A percentile compares a stretch with the other conserved stretches of the same genome.
Conservation (phyloP, 2,113 vertebrate genomes). For the Ahaetulla prasina region DNA sequence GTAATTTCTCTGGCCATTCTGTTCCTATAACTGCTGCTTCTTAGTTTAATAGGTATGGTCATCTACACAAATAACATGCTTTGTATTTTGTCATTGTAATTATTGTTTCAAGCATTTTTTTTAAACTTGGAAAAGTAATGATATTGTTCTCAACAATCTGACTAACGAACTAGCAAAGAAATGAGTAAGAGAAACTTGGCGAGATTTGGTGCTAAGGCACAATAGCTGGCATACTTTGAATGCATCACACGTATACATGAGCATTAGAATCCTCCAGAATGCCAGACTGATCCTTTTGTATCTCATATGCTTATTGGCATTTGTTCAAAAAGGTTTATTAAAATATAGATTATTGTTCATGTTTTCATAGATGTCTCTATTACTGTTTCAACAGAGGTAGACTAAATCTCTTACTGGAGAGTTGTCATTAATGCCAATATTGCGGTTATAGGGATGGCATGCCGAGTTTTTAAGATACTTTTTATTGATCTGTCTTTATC, state of each 20-base stretch:
- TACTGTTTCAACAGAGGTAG: slow-evolving; percentile 50
- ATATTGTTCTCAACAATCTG: background rate
- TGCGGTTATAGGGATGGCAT: slow-evolving; percentile 39
- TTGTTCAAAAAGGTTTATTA: slow-evolving; percentile 54
- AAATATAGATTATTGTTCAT: slow-evolving; percentile 53
- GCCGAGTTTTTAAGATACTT: slow-evolving; percentile 62
- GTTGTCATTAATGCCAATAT: slow-evolving; percentile 43
- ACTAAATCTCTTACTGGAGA: slow-evolving; percentile 49
- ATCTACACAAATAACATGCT: background rate
- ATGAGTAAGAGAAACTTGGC: background rate
- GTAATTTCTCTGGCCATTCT: background rate
- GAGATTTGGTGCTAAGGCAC: background rate
- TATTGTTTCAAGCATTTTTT: background rate
- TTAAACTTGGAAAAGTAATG: background rate
- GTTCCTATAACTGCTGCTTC: background rate
- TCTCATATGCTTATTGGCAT: slow-evolving; percentile 43
- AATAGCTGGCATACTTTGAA: background rate
- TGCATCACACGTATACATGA: slow-evolving; percentile 26
- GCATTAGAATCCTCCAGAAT: background rate
- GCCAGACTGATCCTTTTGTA: slow-evolving; percentile 27
- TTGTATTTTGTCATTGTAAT: background rate
- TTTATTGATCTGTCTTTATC: slow-evolving; percentile 62
- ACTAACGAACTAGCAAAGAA: background rate
- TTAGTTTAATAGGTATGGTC: background rate
- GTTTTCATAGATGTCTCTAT: slow-evolving; percentile 52